Conservation (phyloP, 2,113 vertebrate species). For the Mellivora capensis region DNA sequence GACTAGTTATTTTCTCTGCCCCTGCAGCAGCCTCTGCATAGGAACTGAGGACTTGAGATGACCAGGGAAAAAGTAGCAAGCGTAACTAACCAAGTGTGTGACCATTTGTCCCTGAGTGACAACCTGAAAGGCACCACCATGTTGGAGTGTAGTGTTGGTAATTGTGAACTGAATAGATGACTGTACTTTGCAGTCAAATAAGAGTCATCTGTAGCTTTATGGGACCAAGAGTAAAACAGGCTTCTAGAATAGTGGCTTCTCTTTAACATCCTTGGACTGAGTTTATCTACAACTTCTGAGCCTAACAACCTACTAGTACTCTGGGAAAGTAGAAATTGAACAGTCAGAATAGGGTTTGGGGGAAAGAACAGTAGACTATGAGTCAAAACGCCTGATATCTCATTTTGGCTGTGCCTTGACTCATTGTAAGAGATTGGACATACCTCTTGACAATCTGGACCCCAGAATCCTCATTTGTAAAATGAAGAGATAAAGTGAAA, state of each 20-base stretch:
- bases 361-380: neutral
- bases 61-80: neutral
- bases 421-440: neutral
- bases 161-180: neutral
- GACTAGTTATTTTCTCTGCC: neutral
- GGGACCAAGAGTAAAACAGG: neutral
- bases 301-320: neutral
- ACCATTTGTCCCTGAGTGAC: neutral
- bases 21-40: neutral
- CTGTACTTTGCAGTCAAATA: neutral
- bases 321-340: neutral
- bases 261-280: neutral
- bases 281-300: neutral
- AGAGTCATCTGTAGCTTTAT: neutral
- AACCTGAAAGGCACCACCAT: neutral
- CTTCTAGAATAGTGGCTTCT: neutral
- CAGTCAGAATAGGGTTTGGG: neutral
- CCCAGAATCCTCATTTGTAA: neutral
- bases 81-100: neutral
- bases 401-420: neutral
- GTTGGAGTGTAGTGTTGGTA: neutral
- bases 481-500: neutral
- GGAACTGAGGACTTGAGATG: neutral
- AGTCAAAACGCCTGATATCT: neutral
- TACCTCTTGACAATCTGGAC: neutral